A percentile compares a stretch with the other conserved stretches of the same genome.
Conservation (phyloP, 2,888 invertebrate genomes). For the Apamea anceps region DNA sequence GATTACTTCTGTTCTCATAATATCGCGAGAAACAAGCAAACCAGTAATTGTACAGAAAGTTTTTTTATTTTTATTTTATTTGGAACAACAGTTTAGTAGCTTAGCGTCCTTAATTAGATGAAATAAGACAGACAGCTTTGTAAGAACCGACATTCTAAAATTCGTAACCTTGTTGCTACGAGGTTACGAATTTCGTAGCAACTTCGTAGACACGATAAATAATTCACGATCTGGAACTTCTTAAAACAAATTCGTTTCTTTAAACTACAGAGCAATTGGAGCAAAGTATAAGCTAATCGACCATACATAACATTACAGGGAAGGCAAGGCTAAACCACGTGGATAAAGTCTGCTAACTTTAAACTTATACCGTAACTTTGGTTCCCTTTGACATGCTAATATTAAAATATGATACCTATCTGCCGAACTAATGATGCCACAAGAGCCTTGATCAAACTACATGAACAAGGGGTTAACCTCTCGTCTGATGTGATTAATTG, state of each 20-base stretch:
- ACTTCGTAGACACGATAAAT: conserved; percentile 28
- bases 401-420: conserved; percentile 37
- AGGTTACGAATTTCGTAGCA: conserved; percentile 55
- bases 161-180: conserved; percentile 51
- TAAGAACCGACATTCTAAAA: conserved; percentile 20
- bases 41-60: neutral
- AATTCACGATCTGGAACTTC: neutral
- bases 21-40: conserved; percentile 11
- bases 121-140: conserved; percentile 7
- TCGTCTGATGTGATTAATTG: conserved; percentile 35
- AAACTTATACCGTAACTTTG: conserved; percentile 27
- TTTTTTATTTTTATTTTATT: too few relatives aligned
- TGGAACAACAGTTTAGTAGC: too few relatives aligned
- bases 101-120: conserved; percentile 6
- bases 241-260: neutral
- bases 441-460: conserved; percentile 41
- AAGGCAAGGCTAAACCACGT: neutral
- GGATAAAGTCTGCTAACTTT: conserved; percentile 6
- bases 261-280: neutral
- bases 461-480: conserved; percentile 15
- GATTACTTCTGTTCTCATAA: conserved; percentile 32
- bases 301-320: conserved; percentile 26
- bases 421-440: conserved; percentile 41
- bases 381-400: conserved; percentile 49
- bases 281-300: neutral